Conservation (phyloP, 2,113 vertebrate genomes). For the Coturnix japonica region DNA sequence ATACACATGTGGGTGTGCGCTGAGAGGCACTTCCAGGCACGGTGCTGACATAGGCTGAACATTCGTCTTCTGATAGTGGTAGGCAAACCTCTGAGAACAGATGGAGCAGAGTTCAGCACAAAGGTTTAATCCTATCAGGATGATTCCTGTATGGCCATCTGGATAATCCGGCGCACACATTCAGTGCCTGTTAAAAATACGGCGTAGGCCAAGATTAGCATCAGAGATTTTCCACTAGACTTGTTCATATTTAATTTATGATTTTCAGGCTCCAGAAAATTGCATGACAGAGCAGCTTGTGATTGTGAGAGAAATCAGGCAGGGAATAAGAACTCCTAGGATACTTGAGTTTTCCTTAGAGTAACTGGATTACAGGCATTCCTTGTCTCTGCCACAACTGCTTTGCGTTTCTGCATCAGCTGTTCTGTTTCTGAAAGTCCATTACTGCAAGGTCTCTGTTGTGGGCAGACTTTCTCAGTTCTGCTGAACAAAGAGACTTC, state of each 20-base stretch:
- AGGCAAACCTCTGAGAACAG: constrained; percentile 84
- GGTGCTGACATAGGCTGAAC: constrained; percentile 58
- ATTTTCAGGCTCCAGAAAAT: constrained; percentile 81
- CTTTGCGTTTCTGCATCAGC: constrained; percentile 73
- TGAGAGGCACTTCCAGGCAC: constrained; percentile 15
- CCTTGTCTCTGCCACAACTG: constrained; percentile 62
- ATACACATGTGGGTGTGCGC: background rate
- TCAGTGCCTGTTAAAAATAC: constrained; percentile 91
- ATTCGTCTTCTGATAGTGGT: constrained; percentile 74
- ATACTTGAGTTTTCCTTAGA: constrained; percentile 75
- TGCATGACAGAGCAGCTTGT: constrained; percentile 81
- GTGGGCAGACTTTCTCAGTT: constrained; percentile 41
- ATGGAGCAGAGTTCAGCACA: constrained; percentile 91
- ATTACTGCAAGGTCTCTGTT: constrained; percentile 35
- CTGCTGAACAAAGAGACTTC: constrained; percentile 52
- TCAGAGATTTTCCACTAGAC: constrained; percentile 90
- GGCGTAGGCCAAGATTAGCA: constrained; percentile 88
- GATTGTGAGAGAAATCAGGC: constrained; percentile 73
- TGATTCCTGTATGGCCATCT: constrained; percentile 95
- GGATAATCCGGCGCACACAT: constrained; percentile 90
- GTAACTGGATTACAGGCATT: constrained; percentile 81
- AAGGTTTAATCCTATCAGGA: constrained; percentile 98
- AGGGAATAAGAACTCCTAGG: constrained; percentile 74
- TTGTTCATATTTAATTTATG: constrained; percentile 86
- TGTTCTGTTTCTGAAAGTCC: constrained; percentile 37